Base-by-base conservation (phyloP, 2,113 vertebrate species). In the Rostratula benghalensis region DNA sequence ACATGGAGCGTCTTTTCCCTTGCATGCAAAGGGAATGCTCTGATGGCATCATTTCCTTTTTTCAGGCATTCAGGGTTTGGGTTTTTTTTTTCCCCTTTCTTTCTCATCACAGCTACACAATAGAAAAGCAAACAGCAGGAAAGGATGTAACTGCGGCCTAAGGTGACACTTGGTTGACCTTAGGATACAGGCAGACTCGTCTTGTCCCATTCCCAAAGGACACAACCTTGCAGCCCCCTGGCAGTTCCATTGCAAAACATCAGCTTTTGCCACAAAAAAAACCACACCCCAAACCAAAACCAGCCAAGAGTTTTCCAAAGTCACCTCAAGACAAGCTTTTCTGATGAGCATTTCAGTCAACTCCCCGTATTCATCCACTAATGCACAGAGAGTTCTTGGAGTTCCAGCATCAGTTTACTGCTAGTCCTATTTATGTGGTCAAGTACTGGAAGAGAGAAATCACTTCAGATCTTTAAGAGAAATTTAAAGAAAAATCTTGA, bases 91-190 rank as follows among this genome's bases (percentile, higher is more conserved):
- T 84, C 17, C 69, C 91, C 69, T 91, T 83, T 77, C 46, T 87
- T 95, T 88, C 90, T 78, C 87, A 70, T 50, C 88, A 65, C 45
- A 86, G 83, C 63, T 50, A 90, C 92, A 96, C 95, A 97, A 94
- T 83, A 93, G 94, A 94, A 95, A 92, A 92, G 92, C 76, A 93
- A 95, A 86, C 45, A 92, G 76, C 71, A 85, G 93, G 89, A 94
- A 94, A 77, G 93, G 88, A 96, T 92, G 83, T 90, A 86, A 94
- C 89, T 83, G 37, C 50, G 80, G 41, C 41, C 67, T n/a, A 50
- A 89, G 50, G 83, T 67, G 91, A 96, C 94, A 90, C 68, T 94
- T 67, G 16, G 59, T 67, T 97, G 95, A 97, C 94, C 90, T 74
- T 54, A 77, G 68, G 71, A 92, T 77, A 85, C 41, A 63, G 80